Evolutionary conservation across 2,113 vertebrate species (phyloP), one percentile per base, ranked within the genome.

Genomic region (Stomatorhinus ivindoensis): DNA sequence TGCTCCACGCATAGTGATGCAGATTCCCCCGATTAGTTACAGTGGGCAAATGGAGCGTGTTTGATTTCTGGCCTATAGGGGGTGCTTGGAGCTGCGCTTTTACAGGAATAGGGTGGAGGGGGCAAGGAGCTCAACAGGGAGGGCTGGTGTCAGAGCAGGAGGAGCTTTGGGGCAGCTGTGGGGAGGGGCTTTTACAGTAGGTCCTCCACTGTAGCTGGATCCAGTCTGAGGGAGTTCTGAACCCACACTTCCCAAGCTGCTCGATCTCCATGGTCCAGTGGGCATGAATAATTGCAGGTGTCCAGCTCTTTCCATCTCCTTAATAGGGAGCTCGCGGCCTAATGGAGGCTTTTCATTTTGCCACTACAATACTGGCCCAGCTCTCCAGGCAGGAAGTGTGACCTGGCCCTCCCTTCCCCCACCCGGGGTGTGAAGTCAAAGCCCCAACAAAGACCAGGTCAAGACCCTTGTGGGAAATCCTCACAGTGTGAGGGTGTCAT

Each of bases 201-300:
- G 86, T 31, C 50, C 58, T 42, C 39, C 65, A n/a, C 4, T 35
- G 51, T 46, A 42, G 24, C 24, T 44, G 48, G 61, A 69, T 84
- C 82, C 47, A 89, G 89, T 90, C 39, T 88, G 89, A 86, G 80
- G 89, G 73, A 89, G 46, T 46, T 89, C 11, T 73, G 82, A 90
- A 55, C 90, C 93, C 93, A 93, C 93, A 94, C 93, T 93, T 93
- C 91, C 91, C 93, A 87, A 82, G 92, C 91, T 90, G 91, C 90
- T 21, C 80, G 87, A 84, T 90, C 89, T 90, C 90, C 91, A 94
- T 88, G 94, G 94, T 93, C 94, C 92, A 90, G 55, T 93, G 94
- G 93, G 92, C 94, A 93, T 46, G 92, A 93, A 94, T 94, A 96
- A 95, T 95, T 96, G 94, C 93, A 94, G 93, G 92, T 94, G 92